These are phyloP conservation scores for Plagodis dolabraria DNA, from an alignment of 2,888 invertebrate genomes.

Conservation along the genomic window DNA sequence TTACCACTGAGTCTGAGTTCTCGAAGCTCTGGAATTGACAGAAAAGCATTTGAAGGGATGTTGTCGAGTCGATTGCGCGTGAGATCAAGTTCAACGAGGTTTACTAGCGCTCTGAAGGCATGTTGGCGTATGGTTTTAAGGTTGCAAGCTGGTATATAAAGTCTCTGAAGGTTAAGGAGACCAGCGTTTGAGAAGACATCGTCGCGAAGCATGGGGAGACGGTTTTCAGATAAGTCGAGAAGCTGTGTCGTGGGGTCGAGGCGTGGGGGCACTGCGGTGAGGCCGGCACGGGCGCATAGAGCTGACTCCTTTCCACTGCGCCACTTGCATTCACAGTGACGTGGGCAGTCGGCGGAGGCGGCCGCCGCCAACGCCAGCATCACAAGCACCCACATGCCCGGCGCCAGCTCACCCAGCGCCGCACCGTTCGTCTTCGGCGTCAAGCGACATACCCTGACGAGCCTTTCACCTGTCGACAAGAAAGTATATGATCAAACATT, in stretches of 20 bases:
- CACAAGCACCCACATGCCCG: slow-evolving; percentile 86
- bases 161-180: slow-evolving; percentile 91
- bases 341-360: slow-evolving; percentile 88
- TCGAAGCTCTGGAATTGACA: slow-evolving; percentile 89
- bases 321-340: slow-evolving; percentile 94
- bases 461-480: slow-evolving; percentile 60
- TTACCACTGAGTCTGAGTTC: slow-evolving; percentile 91
- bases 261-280: slow-evolving; percentile 89
- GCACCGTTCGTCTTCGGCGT: slow-evolving; percentile 69
- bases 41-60: slow-evolving; percentile 90
- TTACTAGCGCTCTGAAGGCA: slow-evolving; percentile 91
- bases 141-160: slow-evolving; percentile 89
- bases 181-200: slow-evolving; percentile 91
- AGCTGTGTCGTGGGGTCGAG: slow-evolving; percentile 92
- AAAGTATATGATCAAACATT: slow-evolving; percentile 2
- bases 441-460: slow-evolving; percentile 71
- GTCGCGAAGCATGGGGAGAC: slow-evolving; percentile 86
- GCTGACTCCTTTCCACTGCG: slow-evolving; percentile 94
- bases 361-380: slow-evolving; percentile 75
- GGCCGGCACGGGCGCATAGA: slow-evolving; percentile 90
- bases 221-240: slow-evolving; percentile 91
- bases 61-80: slow-evolving; percentile 88
- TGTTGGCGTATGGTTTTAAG: slow-evolving; percentile 88
- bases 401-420: slow-evolving; percentile 74
- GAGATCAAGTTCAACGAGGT: slow-evolving; percentile 92